Conservation (phyloP, 1,140 invertebrate species). For the Drosophila athabasca region DNA sequence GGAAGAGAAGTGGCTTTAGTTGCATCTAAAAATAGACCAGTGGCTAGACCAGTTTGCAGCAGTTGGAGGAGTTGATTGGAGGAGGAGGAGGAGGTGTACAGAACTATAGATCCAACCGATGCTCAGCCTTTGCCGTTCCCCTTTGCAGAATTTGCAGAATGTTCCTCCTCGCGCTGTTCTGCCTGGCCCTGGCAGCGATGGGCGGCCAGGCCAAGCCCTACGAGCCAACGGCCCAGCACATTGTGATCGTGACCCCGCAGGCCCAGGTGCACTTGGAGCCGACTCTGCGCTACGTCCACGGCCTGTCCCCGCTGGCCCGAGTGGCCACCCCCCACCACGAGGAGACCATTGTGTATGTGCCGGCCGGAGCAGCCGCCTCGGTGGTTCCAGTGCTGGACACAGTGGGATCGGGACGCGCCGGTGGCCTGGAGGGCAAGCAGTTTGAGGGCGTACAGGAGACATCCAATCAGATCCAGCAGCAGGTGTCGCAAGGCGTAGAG, state of each 20-base stretch:
- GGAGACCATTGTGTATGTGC: constrained; percentile 79
- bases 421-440: constrained; percentile 52
- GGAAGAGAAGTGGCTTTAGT: constrained; percentile 8
- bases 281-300: constrained; percentile 72
- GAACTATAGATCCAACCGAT: neutral
- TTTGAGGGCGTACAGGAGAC: constrained; percentile 49
- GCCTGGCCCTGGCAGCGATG: constrained; percentile 59
- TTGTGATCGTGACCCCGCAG: constrained; percentile 80
- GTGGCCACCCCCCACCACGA: constrained; percentile 69
- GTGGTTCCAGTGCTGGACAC: constrained; percentile 59
- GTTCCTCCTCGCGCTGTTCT: constrained; percentile 68
- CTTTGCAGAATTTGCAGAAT: constrained; percentile 57
- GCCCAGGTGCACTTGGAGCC: constrained; percentile 78
- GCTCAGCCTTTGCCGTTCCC: neutral
- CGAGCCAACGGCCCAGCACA: constrained; percentile 68
- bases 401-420: constrained; percentile 56
- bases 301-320: constrained; percentile 76
- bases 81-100: neutral
- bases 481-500: constrained; percentile 55
- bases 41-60: constrained; percentile 58
- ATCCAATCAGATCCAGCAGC: constrained; percentile 63
- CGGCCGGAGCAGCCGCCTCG: constrained; percentile 63
- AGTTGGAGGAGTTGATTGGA: neutral
- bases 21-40: constrained; percentile 59
- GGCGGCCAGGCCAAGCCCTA: constrained; percentile 58